These are phyloP conservation scores for Sinosuthora webbiana DNA, from an alignment of 2,113 vertebrate species.

Conservation along the genomic window DNA sequence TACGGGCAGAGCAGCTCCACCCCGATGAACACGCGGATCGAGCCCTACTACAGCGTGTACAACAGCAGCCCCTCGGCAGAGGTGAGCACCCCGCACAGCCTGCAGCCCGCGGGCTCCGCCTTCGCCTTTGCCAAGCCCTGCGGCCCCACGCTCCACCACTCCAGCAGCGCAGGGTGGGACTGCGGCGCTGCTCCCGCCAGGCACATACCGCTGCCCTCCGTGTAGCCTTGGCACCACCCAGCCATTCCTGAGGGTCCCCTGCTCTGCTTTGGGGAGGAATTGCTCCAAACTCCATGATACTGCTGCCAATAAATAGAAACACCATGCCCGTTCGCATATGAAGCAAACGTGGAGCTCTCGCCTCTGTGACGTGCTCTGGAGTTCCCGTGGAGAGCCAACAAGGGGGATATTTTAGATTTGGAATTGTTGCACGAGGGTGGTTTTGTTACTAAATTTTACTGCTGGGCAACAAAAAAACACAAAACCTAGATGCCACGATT, in stretches of 20 bases:
- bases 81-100: conserved; percentile 79
- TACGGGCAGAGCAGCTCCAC: conserved; percentile 89
- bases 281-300: rapidly evolving
- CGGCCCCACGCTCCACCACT: conserved; percentile 73
- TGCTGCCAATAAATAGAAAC: not conserved
- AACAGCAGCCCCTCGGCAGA: conserved; percentile 87
- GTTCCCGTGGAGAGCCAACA: not conserved
- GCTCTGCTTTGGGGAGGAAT: rapidly evolving
- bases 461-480: not conserved
- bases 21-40: conserved; percentile 91
- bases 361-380: not conserved
- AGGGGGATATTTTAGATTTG: not conserved
- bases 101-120: conserved; percentile 79
- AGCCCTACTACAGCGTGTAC: conserved; percentile 96
- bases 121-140: conserved; percentile 87
- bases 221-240: conserved; percentile 50
- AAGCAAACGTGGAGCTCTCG: not conserved
- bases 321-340: not conserved
- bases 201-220: conserved; percentile 88
- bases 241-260: not conserved
- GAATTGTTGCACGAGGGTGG: not conserved
- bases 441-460: not conserved
- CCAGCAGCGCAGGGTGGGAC: conserved; percentile 79
- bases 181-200: conserved; percentile 79
- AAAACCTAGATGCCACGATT: not conserved